A percentile compares a stretch with the other conserved stretches of the same genome.
These are phyloP conservation scores for Indicator indicator DNA, from an alignment of 2,113 vertebrate genomes.

Conservation along the genomic window DNA sequence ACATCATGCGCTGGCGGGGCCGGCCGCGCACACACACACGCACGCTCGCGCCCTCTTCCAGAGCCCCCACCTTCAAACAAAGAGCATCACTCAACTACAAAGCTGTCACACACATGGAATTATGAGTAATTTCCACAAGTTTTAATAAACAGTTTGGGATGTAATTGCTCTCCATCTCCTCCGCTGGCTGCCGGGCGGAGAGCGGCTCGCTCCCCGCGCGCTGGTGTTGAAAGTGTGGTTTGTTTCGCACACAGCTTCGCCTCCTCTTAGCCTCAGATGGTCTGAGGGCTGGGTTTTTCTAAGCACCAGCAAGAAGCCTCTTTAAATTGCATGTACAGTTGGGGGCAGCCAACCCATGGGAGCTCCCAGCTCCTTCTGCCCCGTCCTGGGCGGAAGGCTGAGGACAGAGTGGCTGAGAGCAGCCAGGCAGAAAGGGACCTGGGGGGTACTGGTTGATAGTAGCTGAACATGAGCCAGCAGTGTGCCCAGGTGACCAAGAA, in stretches of 20 bases:
- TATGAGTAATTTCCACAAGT: slow-evolving; percentile 60
- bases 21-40: neutral
- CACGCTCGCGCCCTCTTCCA: neutral
- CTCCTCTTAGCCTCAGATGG: neutral
- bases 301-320: slow-evolving; percentile 13
- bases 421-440: too few species aligned
- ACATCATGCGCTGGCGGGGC: slow-evolving; percentile 61
- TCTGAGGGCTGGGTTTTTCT: slow-evolving; percentile 19
- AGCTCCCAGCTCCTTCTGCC: neutral
- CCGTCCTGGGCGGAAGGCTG: neutral
- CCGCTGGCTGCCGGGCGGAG: neutral
- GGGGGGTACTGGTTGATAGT: too few species aligned
- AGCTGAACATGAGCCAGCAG: too few species aligned
- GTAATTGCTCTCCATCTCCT: slow-evolving; percentile 6
- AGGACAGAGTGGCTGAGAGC: too few species aligned
- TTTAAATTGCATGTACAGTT: neutral
- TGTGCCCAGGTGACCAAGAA: too few species aligned
- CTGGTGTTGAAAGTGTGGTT: slow-evolving; percentile 56
- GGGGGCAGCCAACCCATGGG: accelerated
- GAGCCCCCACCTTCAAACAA: slow-evolving; percentile 53
- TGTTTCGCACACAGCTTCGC: slow-evolving; percentile 23
- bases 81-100: slow-evolving; percentile 59
- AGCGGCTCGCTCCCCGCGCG: neutral
- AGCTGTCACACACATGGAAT: neutral
- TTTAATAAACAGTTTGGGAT: slow-evolving; percentile 56